Base-by-base conservation (phyloP, 2,797 vertebrate species). In the Muraenolepis orangiensis region DNA sequence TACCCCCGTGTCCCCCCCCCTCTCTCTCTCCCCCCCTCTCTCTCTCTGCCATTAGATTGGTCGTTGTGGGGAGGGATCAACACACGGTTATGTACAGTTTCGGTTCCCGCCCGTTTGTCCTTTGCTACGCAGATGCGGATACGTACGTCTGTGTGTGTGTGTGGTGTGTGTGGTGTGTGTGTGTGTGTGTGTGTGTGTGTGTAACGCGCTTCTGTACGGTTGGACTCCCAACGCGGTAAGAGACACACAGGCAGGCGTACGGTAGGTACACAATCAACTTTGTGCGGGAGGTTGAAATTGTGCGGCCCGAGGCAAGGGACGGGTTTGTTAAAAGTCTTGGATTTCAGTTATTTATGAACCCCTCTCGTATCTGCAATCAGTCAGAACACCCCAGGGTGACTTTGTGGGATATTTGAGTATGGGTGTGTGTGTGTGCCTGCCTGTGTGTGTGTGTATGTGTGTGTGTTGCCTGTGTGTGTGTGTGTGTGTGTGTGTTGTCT, bases 261-360 rank as follows among this genome's bases (percentile, higher is more conserved):
- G n/a, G n/a, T n/a, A n/a, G n/a, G 46, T 51, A n/a, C 46, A 51
- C 16, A 57, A 57, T 57, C 51, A 23, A 57, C 20, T 23, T n/a
- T 7, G 46, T n/a, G 46, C 46, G 6, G 46, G 20, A 6, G 46
- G 46, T 57, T n/a, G 51, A 57, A 57, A 57, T 23, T 57, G 51
- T 57, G 51, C 51, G 2, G 46, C 46, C 46, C 6, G 51, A 57
- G 51, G 51, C 51, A 23, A 7, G 6, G 20, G 46, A 78, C 72
- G 18, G 26, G 40, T 28, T n/a, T 31, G 72, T 77, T 78, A 74
- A 66, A n/a, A 82, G 81, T 88, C 87, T 93, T 85, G 80, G 83
- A 87, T 91, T 93, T 92, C 89, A 83, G 82, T 87, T 86, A 89
- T 90, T 91, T 87, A 89, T 92, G 88, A 92, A 92, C 92, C 83